Evolutionary conservation across 2,888 invertebrate species (phyloP), one percentile per base, ranked within the genome.

Genomic region (Mesochorus sp.): DNA sequence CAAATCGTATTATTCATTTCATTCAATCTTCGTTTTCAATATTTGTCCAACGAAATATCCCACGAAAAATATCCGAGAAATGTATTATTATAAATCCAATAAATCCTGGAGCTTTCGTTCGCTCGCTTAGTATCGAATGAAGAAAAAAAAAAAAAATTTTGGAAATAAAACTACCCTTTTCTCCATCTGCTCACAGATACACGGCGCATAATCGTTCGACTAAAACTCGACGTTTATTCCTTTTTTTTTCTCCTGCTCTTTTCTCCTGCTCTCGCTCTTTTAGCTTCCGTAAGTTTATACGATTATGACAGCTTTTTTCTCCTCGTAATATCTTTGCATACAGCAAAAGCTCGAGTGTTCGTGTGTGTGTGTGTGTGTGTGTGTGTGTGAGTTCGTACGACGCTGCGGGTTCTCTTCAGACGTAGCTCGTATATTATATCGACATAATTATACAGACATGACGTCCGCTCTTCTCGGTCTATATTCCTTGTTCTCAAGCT

Each of bases 401-500:
- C 55, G 44, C 37, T 73, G 47, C 28, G 17, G 3, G 39, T 53
- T 26, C 26, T 21, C 19, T 47, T 55, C 34, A 6, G 24, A 24
- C 28, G 12, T 47, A 5, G 3, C 31, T n/a, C 10, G n/a, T n/a
- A 37, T n/a, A n/a, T 37, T 10, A 0, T 10, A 37, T 8, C 8
- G 8, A 37, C n/a, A 37, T 37, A 37, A 37, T 14, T 62, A 47
- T 62, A 31, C 19, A 21, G 17, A 17, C 44, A 31, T 62, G n/a
- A n/a, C n/a, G 10, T 62, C 67, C 17, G 17, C 21, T 55, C 24
- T 51, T 34, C 44, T 26, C 12, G 37, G 28, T 55, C 37, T 47
- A 47, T n/a, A n/a, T 55, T 55, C 70, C 70, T 57, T 64, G 64
- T 64, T 64, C 42, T 42, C 49, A 70, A 76, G 70, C 31, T 53